Percentiles rank a stretch among this genome's conserved stretches.
Evolutionary conservation across 2,888 invertebrate species (phyloP).

Genomic region (Euzetes globulus): DNA sequence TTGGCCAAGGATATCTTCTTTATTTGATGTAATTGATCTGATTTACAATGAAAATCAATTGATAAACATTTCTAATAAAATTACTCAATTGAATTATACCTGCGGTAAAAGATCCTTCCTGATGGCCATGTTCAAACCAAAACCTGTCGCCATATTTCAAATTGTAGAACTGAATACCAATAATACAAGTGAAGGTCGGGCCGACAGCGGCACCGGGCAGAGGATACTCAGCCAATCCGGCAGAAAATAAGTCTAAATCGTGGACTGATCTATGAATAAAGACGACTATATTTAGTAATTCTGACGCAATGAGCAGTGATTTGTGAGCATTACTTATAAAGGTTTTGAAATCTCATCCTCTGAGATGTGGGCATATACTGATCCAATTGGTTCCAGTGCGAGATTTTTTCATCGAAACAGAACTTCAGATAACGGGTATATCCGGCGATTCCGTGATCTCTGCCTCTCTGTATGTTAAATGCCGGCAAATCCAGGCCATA

Average conservation of each 20-base stretch:
- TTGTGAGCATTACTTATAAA: constrained; percentile 41
- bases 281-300: neutral
- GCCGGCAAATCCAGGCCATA: constrained; percentile 71
- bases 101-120: constrained; percentile 40
- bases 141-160: constrained; percentile 86
- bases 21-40: constrained; percentile 41
- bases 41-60: constrained; percentile 49
- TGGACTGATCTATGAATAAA: constrained; percentile 56
- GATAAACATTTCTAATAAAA: neutral
- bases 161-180: constrained; percentile 87
- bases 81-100: no score
- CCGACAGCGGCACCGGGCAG: constrained; percentile 84
- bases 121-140: constrained; percentile 60
- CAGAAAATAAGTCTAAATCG: constrained; percentile 89
- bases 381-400: constrained; percentile 57
- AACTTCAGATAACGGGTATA: constrained; percentile 70
- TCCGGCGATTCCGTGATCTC: constrained; percentile 66
- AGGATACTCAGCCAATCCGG: constrained; percentile 72
- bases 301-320: neutral
- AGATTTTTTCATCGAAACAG: constrained; percentile 59
- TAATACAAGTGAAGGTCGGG: constrained; percentile 86
- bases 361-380: constrained; percentile 50
- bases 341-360: constrained; percentile 40
- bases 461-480: constrained; percentile 68
- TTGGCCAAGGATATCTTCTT: constrained; percentile 41